These are phyloP conservation scores for Nipponia nippon DNA, from an alignment of 2,113 vertebrate genomes.

Conservation along the genomic window DNA sequence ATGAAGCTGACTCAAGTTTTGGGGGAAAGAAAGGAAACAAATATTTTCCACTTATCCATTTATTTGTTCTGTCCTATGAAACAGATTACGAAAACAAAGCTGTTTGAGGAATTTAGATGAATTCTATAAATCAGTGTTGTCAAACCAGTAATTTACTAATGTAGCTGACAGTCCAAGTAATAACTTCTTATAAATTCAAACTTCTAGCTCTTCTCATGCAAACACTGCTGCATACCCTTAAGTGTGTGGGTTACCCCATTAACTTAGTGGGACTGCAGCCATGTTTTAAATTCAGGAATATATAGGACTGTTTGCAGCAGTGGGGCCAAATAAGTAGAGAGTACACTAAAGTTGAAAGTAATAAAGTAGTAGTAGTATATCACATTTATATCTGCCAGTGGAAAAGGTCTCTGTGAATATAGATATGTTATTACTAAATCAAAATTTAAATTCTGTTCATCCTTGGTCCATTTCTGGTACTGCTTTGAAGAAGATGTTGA, in stretches of 20 bases:
- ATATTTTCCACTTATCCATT: neutral
- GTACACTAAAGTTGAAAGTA: neutral
- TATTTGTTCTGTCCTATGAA: neutral
- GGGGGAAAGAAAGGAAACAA: neutral
- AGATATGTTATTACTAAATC: neutral
- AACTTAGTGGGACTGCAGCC: neutral
- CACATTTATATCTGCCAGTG: neutral
- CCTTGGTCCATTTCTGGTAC: neutral
- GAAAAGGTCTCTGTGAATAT: neutral
- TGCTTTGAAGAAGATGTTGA: neutral
- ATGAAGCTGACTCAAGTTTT: neutral
- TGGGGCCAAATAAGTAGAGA: neutral
- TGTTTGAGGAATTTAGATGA: neutral
- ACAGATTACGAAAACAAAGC: neutral
- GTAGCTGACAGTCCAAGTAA: neutral
- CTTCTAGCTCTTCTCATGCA: neutral
- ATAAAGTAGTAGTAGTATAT: neutral
- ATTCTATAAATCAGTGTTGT: neutral
- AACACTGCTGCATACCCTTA: neutral
- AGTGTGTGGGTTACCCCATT: neutral
- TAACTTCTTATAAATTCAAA: neutral
- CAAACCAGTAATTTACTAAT: neutral
- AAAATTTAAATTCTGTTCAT: neutral
- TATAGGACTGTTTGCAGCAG: neutral
- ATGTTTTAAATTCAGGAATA: neutral